Conservation (phyloP, 2,888 invertebrate genomes). For the Cactoblastis cactorum region DNA sequence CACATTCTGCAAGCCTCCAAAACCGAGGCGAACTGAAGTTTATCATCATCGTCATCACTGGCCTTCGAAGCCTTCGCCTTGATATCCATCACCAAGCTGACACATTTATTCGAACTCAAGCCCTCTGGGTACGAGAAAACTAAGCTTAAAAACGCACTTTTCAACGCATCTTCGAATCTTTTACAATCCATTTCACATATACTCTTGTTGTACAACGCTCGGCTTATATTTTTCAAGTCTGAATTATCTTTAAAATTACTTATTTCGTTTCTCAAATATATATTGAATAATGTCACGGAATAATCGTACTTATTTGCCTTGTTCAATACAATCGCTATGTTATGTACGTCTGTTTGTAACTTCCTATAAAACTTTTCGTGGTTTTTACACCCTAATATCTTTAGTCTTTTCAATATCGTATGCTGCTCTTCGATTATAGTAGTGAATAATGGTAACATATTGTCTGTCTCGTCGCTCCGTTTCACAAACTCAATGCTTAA, state of each 20-base stretch:
- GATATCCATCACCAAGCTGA: conserved; percentile 62
- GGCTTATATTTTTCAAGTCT: conserved; percentile 49
- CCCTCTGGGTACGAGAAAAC: conserved; percentile 44
- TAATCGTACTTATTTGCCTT: conserved; percentile 44
- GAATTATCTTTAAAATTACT: conserved; percentile 26
- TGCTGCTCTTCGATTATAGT: conserved; percentile 43
- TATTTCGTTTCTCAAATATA: conserved; percentile 53
- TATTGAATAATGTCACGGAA: conserved; percentile 53
- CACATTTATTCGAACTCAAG: conserved; percentile 47
- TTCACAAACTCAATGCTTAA: conserved; percentile 42
- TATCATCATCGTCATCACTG: conserved; percentile 27
- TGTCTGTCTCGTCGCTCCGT: conserved; percentile 31
- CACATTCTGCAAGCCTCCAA: conserved; percentile 39
- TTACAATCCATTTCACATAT: conserved; percentile 59
- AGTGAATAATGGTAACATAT: conserved; percentile 30
- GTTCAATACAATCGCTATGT: conserved; percentile 54
- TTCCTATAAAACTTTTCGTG: conserved; percentile 51
- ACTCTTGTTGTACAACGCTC: conserved; percentile 63
- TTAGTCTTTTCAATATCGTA: conserved; percentile 38
- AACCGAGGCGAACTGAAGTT: conserved; percentile 43
- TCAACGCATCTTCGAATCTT: conserved; percentile 44
- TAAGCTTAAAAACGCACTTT: conserved; percentile 54
- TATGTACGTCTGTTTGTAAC: conserved; percentile 59
- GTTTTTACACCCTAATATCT: conserved; percentile 43
- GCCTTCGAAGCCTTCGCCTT: conserved; percentile 54